Evolutionary conservation across 2,113 vertebrate genomes (phyloP), one percentile per base, ranked within the genome.

Genomic region (Eurypyga helias): DNA sequence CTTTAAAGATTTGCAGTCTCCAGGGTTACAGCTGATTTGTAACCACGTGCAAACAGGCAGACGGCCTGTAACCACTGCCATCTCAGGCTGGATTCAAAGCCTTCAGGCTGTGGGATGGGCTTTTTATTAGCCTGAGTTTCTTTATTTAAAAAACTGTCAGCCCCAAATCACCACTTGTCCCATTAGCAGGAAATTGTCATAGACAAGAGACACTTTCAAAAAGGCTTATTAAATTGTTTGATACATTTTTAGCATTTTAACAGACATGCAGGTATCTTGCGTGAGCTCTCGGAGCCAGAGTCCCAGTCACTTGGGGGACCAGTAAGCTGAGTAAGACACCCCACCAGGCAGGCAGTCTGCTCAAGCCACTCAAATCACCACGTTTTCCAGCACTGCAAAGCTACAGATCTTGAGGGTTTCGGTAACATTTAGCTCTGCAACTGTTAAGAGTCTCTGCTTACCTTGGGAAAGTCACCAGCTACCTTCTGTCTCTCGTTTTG

Each of bases 401-500:
- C 55, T 9, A 25, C 29, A 79, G 17, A 52, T 29, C 24, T 2
- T 2, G 18, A 79, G 11, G 24, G 15, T 13, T 67, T 41, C 7
- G 8, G 2, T 11, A 16, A n/a, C 11, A n/a, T 52, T 78, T 33
- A 16, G 2, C 33, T 2, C 12, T 46, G 12, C 24, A 67, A 4
- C 24, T 41, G 33, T 29, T 41, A 8, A 34, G 11, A 9, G 60
- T 65, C 57, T 82, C 72, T 34, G 18, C 89, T 98, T 97, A 99
- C 99, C 99, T 99, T 99, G 83, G 98, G 98, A 73, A 99, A 97
- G 96, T 99, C 99, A 82, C 97, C 98, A 62, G 99, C 99, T 55
- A 99, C 98, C 58, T 98, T 99, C 97, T 99, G 98, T 62, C 99
- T 97, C 97, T 99, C 99, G 0, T 86, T 98, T 48, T 99, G 99